A percentile compares a stretch with the other conserved stretches of the same genome.
These are phyloP conservation scores for Desoria tigrina DNA, from an alignment of 2,888 invertebrate species.

Conservation along the genomic window DNA sequence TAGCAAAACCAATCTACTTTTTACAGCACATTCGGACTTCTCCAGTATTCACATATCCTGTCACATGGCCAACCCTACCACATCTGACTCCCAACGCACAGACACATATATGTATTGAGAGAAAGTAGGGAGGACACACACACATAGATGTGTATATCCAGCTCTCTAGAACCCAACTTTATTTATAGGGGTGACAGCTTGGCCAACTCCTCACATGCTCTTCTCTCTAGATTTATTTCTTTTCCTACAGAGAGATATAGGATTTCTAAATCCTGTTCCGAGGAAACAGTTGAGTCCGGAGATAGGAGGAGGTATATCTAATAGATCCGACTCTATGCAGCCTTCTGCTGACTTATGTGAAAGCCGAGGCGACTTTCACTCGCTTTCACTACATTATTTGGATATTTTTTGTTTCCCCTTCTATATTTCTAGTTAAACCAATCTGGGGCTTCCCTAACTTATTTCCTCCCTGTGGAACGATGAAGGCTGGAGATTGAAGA, in stretches of 20 bases:
- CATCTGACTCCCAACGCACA: no score
- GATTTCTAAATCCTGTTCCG: no score
- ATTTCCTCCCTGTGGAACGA: constrained; percentile 41
- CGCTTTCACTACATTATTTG: not conserved
- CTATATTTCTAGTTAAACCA: constrained; percentile 18
- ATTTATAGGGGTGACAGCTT: constrained; percentile 6
- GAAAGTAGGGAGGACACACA: not conserved
- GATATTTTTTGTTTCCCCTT: constrained; percentile 1
- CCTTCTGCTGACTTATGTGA: not conserved
- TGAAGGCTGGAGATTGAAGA: constrained; percentile 31
- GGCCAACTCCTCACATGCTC: not conserved
- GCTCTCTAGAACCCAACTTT: not conserved
- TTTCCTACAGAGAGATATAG: no score
- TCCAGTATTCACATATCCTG: not conserved
- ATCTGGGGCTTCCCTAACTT: constrained; percentile 33
- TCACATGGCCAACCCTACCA: not conserved
- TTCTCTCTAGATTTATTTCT: no score
- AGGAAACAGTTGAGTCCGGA: no score
- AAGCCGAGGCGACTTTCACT: constrained; percentile 1
- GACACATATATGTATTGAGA: no score
- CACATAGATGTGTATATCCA: not conserved
- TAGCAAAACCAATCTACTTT: constrained; percentile 9
- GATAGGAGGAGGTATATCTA: no score
- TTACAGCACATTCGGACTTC: not conserved
- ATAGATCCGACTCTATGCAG: no score